Evolutionary conservation across 2,113 vertebrate genomes (phyloP), one percentile per base, ranked within the genome.

Genomic region (Scytalopus superciliaris): DNA sequence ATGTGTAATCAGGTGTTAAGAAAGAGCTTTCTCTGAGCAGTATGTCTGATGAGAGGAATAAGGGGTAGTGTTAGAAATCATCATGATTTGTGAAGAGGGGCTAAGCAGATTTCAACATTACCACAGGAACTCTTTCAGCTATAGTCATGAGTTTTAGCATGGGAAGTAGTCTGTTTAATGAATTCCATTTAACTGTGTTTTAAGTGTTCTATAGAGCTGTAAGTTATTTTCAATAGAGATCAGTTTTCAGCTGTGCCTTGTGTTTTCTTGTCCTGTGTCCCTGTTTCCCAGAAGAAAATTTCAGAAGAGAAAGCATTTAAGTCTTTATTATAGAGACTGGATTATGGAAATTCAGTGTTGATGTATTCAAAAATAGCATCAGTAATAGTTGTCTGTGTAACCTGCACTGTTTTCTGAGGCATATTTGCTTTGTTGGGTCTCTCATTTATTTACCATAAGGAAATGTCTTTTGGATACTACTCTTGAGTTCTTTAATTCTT

Each of bases 381-480:
- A 50, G 15, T 80, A 76, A 49, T 45, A 45, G 3, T 47, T 59
- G 14, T 50, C 10, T 67, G 18, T 62, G 72, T 72, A 64, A 53
- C 30, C 30, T 59, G 8, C 44, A 12, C 9, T 52, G 7, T 69
- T 87, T 79, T 59, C 31, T 84, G 33, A 87, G 52, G 45, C 2
- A 1, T 49, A 22, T 74, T 82, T 73, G 13, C 13, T 57, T 72
- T 87, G n/a, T 4, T 0, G 7, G 1, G 1, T 39, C 0, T 4
- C 13, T 30, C 8, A 4, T 42, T 68, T 76, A 40, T 19, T 49
- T 93, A 56, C 21, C 7, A 8, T 55, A 44, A 72, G 44, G 23
- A 82, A 72, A 22, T 67, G 6, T 21, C 11, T 66, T 73, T 93
- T 6, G 3, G 28, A n/a, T 16, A 9, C 28, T 72, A 10, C 25